Conservation (phyloP, 2,888 invertebrate genomes). For the Eupithecia abbreviata region DNA sequence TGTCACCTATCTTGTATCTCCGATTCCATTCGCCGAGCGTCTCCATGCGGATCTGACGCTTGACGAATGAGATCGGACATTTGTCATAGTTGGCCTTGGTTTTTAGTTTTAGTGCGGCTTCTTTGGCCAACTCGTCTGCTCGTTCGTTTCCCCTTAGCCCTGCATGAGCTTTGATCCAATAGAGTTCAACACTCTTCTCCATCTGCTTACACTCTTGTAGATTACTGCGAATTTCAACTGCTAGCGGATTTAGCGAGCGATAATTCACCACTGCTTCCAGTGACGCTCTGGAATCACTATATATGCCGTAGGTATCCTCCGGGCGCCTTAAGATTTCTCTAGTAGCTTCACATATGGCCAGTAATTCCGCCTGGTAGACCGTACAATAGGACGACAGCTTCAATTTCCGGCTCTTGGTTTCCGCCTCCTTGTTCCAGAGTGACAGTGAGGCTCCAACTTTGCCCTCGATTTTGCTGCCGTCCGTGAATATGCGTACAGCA, state of each 20-base stretch:
- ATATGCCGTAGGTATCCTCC: neutral
- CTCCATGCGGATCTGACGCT: neutral
- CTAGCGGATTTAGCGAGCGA: conserved; percentile 15
- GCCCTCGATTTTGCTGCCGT: conserved; percentile 29
- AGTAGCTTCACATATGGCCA: conserved; percentile 12
- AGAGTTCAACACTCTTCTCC: conserved; percentile 3
- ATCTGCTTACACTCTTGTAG: neutral
- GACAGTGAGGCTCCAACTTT: conserved; percentile 24
- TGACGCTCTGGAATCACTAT: conserved; percentile 22
- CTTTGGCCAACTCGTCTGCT: conserved; percentile 26
- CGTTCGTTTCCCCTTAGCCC: conserved; percentile 24
- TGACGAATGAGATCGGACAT: conserved; percentile 5
- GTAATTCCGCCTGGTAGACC: conserved; percentile 22
- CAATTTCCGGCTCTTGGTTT: conserved; percentile 10
- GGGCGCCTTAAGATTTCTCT: neutral
- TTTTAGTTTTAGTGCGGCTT: conserved; percentile 13
- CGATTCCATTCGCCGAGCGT: conserved; percentile 20
- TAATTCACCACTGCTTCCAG: neutral
- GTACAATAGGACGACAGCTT: conserved; percentile 23
- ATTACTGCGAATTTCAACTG: conserved; percentile 4
- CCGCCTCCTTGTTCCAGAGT: neutral
- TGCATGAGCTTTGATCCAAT: conserved; percentile 28
- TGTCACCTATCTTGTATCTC: conserved; percentile 5
- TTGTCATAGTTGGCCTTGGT: conserved; percentile 8
- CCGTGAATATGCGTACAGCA: conserved; percentile 19